Evolutionary conservation across 92 coral and sea anemone species (phyloP).

Genomic region (Heliopora coerulea): DNA sequence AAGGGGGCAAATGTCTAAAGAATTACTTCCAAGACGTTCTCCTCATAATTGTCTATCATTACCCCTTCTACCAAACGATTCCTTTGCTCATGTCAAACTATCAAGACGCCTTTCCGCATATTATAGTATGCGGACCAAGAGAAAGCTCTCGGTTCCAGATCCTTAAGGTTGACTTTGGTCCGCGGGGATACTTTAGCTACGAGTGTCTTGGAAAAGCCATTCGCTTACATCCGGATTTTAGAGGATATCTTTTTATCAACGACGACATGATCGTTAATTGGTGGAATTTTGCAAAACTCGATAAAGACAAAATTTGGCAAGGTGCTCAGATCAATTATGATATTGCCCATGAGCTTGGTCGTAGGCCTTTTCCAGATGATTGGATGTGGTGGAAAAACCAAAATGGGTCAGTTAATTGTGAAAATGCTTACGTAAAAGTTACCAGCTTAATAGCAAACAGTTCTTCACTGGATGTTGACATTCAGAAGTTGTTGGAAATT

Average conservation of each 20-base stretch:
- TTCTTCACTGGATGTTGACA: conserved; percentile 25
- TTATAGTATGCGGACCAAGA: conserved; percentile 37
- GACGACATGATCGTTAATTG: conserved; percentile 59
- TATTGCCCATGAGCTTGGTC: conserved; percentile 58
- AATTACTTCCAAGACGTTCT: conserved; percentile 55
- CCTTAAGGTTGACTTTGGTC: conserved; percentile 12
- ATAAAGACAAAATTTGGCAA: conserved; percentile 47
- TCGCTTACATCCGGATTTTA: conserved; percentile 23
- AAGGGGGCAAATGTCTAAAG: conserved; percentile 58
- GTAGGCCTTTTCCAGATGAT: conserved; percentile 42
- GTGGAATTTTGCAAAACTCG: conserved; percentile 47
- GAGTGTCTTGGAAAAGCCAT: conserved; percentile 42
- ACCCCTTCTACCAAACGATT: conserved; percentile 33
- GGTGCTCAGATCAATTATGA: conserved; percentile 58
- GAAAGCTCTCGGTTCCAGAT: neutral
- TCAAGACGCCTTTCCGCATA: conserved; percentile 37
- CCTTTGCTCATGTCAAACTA: conserved; percentile 21
- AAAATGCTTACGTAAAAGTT: conserved; percentile 71
- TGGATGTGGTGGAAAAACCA: conserved; percentile 97
- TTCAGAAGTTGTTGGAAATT: conserved; percentile 13
- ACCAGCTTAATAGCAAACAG: conserved; percentile 48
- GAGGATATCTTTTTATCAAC: conserved; percentile 43
- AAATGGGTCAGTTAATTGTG: conserved; percentile 72
- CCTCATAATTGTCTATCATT: conserved; percentile 39
- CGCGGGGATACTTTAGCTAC: conserved; percentile 27